Base-by-base conservation (phyloP, 2,888 invertebrate genomes). In the Hyalella azteca region DNA sequence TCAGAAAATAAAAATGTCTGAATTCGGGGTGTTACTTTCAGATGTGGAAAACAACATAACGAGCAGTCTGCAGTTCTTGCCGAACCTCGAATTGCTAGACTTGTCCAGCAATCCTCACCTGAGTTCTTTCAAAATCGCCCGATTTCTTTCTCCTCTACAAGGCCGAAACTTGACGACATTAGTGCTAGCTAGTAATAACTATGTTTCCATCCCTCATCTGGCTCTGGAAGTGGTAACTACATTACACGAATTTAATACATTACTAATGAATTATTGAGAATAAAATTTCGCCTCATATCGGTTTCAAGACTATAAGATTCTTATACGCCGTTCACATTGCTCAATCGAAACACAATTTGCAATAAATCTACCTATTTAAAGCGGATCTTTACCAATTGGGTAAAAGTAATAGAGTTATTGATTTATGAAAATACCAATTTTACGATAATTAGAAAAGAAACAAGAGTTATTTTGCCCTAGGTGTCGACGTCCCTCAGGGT, bases 181-280 rank as follows among this genome's bases (percentile, higher is more conserved):
- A 39, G 54, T 59, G 48, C 80, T 82, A 26, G 54, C 77, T 5
- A 78, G 77, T 75, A 82, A 80, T 78, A 80, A 79, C 45, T 82
- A 82, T 60, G 60, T n/a, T 29, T 41, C 36, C 36, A 80, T 82
- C 9, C 82, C 82, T 22, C 78, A 77, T 19, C 36, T 19, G 3
- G 82, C 80, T 40, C 60, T 82, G 4, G 54, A 29, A n/a, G n/a
- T 41, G 77, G 82, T 82, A 41, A 32, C 78, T n/a, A n/a, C n/a
- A n/a, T n/a, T n/a, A n/a, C n/a, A n/a, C n/a, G n/a, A n/a, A n/a
- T n/a, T n/a, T n/a, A n/a, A n/a, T n/a, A n/a, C n/a, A n/a, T n/a
- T n/a, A n/a, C n/a, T n/a, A n/a, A n/a, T n/a, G n/a, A n/a, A n/a
- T n/a, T n/a, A n/a, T n/a, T n/a, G n/a, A n/a, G n/a, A n/a, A n/a